Evolutionary conservation across 2,113 vertebrate genomes (phyloP).

Genomic region (Alouatta palliata): DNA sequence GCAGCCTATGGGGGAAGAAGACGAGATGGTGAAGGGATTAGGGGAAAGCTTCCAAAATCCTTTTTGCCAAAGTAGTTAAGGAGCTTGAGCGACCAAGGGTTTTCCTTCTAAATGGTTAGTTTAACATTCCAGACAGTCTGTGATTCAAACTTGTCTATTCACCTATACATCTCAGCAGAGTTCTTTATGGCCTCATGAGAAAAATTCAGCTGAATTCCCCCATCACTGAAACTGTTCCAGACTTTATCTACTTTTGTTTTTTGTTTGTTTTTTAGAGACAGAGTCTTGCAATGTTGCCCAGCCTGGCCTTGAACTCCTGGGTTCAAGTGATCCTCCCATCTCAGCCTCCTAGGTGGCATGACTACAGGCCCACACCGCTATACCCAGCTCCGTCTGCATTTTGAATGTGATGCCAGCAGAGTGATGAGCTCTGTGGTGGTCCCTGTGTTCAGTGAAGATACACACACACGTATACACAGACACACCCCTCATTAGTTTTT

Average conservation of each 20-base stretch:
- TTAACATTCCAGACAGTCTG: slow-evolving; percentile 33
- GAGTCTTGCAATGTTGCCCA: background rate
- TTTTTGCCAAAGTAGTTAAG: slow-evolving; percentile 27
- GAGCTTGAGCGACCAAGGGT: background rate
- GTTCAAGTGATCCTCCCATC: background rate
- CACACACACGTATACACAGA: rapidly evolving
- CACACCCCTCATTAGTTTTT: background rate
- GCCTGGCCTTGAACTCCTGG: background rate
- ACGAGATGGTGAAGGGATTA: background rate
- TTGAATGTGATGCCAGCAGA: background rate
- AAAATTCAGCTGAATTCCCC: background rate
- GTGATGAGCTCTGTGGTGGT: background rate
- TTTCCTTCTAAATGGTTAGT: slow-evolving; percentile 13
- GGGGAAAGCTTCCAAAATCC: slow-evolving; percentile 25
- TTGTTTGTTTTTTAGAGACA: background rate
- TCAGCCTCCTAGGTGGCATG: background rate
- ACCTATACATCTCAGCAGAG: background rate
- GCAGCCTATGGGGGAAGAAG: background rate
- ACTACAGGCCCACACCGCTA: background rate
- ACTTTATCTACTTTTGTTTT: background rate
- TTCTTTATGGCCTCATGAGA: background rate
- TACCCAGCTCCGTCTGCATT: background rate
- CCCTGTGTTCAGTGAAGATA: background rate
- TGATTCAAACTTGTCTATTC: background rate
- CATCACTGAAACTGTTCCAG: background rate